phyloP scores from a whole-genome alignment of 2,113 vertebrate species.

The Hassar affinis region DNA sequence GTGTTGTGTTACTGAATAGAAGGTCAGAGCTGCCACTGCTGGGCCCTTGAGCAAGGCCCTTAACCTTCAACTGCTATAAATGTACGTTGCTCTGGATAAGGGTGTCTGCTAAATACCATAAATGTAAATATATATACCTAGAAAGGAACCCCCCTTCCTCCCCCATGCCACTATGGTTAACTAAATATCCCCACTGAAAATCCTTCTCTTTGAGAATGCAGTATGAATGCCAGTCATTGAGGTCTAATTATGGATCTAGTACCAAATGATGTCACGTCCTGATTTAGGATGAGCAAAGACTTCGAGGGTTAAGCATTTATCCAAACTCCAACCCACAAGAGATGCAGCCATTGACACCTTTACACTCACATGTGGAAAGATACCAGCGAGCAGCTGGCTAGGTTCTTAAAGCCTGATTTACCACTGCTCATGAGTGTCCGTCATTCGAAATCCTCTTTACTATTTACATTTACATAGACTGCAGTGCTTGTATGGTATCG shows the following conservation, averaged over 20 bases:
- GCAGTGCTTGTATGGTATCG: neutral
- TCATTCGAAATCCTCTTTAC: neutral
- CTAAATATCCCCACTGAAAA: too few species aligned
- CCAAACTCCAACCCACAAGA: neutral
- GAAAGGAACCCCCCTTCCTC: too few species aligned
- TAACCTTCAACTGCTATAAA: too few species aligned
- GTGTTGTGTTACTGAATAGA: too few species aligned
- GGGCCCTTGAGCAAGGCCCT: too few species aligned
- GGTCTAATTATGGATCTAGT: constrained; percentile 10
- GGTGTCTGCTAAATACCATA: too few species aligned
- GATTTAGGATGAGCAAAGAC: constrained; percentile 54
- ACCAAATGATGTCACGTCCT: constrained; percentile 54
- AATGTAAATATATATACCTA: too few species aligned
- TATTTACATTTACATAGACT: neutral
- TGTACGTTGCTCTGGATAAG: too few species aligned
- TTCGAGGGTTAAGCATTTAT: constrained; percentile 24
- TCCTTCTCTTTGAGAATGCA: neutral
- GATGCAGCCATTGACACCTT: neutral
- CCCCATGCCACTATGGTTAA: neutral
- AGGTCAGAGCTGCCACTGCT: too few species aligned
- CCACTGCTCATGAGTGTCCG: neutral
- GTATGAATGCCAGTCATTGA: neutral
- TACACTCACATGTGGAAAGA: constrained; percentile 15
- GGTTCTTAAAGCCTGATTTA: constrained; percentile 1
- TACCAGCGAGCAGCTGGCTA: constrained; percentile 14